Evolutionary conservation across 2,888 invertebrate genomes (phyloP).

Genomic region (Megaustenia siamemsis): DNA sequence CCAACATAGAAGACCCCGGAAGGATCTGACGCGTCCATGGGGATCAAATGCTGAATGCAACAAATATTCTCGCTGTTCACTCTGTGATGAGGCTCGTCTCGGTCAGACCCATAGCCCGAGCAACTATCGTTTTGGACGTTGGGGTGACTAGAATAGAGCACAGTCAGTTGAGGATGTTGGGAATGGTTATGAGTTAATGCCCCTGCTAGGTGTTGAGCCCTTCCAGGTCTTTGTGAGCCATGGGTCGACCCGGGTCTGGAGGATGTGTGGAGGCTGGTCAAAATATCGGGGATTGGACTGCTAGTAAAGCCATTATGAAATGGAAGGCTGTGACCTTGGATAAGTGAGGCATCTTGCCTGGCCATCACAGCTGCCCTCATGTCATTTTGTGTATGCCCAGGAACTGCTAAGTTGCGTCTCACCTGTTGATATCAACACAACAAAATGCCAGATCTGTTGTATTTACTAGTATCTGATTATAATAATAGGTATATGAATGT

Average conservation of each 20-base stretch:
- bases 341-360: conserved; percentile 5
- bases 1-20: conserved; percentile 43
- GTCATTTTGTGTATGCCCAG: conserved; percentile 19
- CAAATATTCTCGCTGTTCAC: not conserved
- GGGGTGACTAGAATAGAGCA: not conserved
- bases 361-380: conserved; percentile 15
- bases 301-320: not conserved
- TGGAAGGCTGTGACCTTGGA: not conserved
- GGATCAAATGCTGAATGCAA: not conserved
- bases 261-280: not conserved
- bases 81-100: conserved; percentile 13
- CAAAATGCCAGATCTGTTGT: too few relatives aligned
- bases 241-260: not conserved
- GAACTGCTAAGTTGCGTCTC: conserved; percentile 12
- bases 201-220: conserved; percentile 44
- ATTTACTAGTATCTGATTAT: too few relatives aligned
- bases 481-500: too few relatives aligned
- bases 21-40: conserved; percentile 3
- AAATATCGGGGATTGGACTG: not conserved
- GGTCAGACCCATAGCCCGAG: conserved; percentile 31
- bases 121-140: not conserved
- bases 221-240: not conserved
- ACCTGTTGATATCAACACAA: not conserved
- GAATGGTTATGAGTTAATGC: not conserved
- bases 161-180: not conserved